A percentile compares a stretch with the other conserved stretches of the same genome.
Conservation (phyloP, 2,113 vertebrate genomes). For the Leptodactylus fuscus region DNA sequence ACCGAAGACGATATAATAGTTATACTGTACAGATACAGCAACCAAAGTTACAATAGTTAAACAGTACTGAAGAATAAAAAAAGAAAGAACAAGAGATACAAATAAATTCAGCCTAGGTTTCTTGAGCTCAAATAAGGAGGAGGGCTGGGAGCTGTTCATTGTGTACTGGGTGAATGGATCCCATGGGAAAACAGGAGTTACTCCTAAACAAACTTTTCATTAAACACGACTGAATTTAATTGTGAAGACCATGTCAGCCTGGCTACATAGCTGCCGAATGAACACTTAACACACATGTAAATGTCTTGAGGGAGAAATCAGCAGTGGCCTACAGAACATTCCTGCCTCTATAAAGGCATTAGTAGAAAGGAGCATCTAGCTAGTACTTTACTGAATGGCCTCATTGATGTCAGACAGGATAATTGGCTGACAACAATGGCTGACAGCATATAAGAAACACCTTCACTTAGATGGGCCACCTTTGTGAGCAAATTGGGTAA, state of each 20-base stretch:
- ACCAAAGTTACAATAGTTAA: not conserved
- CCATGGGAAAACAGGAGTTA: not conserved
- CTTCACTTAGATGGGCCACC: not conserved
- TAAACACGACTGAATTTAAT: not conserved
- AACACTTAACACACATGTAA: not conserved
- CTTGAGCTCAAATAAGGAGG: not conserved
- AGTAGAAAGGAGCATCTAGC: slow-evolving; percentile 6
- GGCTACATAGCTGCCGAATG: not conserved
- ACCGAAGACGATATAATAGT: too few species aligned
- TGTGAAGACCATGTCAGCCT: not conserved
- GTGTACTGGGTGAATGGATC: not conserved
- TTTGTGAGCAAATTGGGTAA: not conserved
- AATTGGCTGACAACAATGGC: slow-evolving; percentile 5
- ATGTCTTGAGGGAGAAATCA: slow-evolving; percentile 12
- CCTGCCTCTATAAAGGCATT: slow-evolving; percentile 4
- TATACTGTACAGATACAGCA: not conserved
- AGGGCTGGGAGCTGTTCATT: not conserved
- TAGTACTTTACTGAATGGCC: slow-evolving; percentile 15
- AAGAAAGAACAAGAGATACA: too few species aligned
- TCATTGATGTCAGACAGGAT: slow-evolving; percentile 33
- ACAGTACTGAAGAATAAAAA: not conserved
- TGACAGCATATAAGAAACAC: slow-evolving; percentile 11
- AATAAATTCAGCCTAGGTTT: not conserved
- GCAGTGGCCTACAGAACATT: not conserved
- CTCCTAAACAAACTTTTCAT: not conserved